Evolutionary conservation across 2,797 vertebrate genomes (phyloP), one percentile per base, ranked within the genome.

Genomic region (Toxotes lorentzi): DNA sequence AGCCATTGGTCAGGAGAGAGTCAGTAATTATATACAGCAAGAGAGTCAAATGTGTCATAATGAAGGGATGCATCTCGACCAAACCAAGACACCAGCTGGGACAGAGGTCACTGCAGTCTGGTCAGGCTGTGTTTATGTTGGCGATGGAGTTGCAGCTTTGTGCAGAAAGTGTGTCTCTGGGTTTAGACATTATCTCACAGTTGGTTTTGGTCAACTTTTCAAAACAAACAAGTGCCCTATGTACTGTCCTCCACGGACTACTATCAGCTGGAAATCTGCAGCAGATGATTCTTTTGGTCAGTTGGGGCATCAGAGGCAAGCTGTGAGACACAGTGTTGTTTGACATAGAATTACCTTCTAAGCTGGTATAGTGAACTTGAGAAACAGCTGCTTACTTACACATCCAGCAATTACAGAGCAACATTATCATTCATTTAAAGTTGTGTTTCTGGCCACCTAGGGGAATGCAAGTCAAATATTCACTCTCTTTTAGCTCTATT

Each of bases 121-220:
- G 71, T 74, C 83, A 68, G 53, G 54, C 71, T 71, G 59, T 90
- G 84, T 92, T 93, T 92, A 77, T 27, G 9, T 79, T 91, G 83
- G 87, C 64, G 2, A 45, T 59, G 65, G 70, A 85, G 70, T 45
- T 74, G 48, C 80, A 76, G 78, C 74, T 88, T 68, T 54, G 23
- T 58, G 45, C 83, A 68, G 64, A 80, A 84, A 83, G 66, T 64
- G 62, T 81, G 63, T 84, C 76, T 86, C 43, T 62, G 48, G 32
- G 38, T 78, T 79, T 14, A 64, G 60, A 86, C 70, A 57, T 75
- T 75, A 80, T 82, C 72, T 86, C 71, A 83, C 78, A 82, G 75
- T 73, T 86, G 78, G 59, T 81, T 87, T 86, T 64, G 47, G 72
- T 84, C 59, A 72, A 47, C 30, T 54, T 73, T 68, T 81, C 73